A percentile compares a stretch with the other conserved stretches of the same genome.
phyloP scores from a whole-genome alignment of 2,888 invertebrate genomes.

The Ochropleura leucogaster region DNA sequence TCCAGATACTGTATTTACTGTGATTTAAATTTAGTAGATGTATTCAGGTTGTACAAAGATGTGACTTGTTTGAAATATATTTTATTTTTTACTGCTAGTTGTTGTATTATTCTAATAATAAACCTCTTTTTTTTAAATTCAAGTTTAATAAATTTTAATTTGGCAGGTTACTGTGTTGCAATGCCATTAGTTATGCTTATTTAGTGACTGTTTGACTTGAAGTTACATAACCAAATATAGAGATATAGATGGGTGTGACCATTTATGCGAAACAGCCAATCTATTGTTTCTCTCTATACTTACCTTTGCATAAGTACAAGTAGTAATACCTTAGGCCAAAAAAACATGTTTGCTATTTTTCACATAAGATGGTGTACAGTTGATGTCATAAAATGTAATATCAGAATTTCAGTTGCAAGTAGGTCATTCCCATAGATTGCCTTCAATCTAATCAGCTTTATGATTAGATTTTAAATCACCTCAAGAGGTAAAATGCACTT shows the following conservation, averaged over 20 bases:
- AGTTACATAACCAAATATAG: slow-evolving; percentile 11
- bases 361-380: too few species aligned
- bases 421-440: not conserved
- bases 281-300: not conserved
- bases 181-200: slow-evolving; percentile 1
- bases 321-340: not conserved
- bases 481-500: slow-evolving; percentile 10
- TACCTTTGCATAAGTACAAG: not conserved
- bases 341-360: not conserved
- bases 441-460: not conserved
- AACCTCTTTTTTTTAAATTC: too few species aligned
- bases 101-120: slow-evolving; percentile 5
- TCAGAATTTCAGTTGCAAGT: not conserved
- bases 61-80: slow-evolving; percentile 51
- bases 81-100: slow-evolving; percentile 42
- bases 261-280: not conserved
- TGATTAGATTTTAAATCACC: slow-evolving; percentile 10
- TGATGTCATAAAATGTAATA: not conserved
- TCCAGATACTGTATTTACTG: slow-evolving; percentile 61
- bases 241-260: not conserved
- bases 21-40: slow-evolving; percentile 61
- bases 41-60: slow-evolving; percentile 59
- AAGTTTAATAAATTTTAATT: too few species aligned
- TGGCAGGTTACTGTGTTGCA: not conserved
- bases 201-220: too few species aligned